phyloP scores from a whole-genome alignment of 2,113 vertebrate species.

The Alces alces region DNA sequence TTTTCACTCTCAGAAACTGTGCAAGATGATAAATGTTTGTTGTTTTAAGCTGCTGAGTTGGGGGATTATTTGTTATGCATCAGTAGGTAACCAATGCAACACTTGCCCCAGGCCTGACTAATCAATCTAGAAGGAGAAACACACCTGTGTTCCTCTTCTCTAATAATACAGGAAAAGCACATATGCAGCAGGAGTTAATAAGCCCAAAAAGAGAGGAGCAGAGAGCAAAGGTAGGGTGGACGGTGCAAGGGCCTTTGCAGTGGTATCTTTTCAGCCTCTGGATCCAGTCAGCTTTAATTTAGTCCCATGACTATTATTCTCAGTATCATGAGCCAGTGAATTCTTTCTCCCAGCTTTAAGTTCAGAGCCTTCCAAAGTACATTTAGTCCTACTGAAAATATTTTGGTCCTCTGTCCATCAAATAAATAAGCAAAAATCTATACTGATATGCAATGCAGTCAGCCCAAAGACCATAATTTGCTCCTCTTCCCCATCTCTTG shows the following conservation, averaged over 20 bases:
- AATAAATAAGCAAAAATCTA: neutral
- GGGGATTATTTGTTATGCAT: neutral
- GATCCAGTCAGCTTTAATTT: neutral
- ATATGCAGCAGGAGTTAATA: neutral
- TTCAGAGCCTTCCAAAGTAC: conserved; percentile 6
- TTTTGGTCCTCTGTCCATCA: neutral
- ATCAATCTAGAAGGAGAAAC: neutral
- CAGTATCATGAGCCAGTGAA: neutral
- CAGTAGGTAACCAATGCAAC: neutral
- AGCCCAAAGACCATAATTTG: conserved; percentile 15
- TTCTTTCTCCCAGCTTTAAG: neutral
- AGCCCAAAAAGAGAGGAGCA: neutral
- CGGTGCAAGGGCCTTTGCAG: neutral
- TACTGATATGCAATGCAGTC: neutral
- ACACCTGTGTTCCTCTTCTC: neutral
- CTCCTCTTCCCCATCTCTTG: neutral
- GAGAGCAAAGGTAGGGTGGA: neutral
- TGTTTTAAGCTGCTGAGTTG: neutral
- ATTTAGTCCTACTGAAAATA: neutral
- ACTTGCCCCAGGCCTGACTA: neutral
- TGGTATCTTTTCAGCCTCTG: neutral
- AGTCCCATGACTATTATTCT: neutral
- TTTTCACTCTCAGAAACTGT: neutral
- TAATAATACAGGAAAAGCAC: neutral
- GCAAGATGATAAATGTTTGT: neutral